phyloP scores from a whole-genome alignment of 2,797 vertebrate species.

The Spinus pinus region DNA sequence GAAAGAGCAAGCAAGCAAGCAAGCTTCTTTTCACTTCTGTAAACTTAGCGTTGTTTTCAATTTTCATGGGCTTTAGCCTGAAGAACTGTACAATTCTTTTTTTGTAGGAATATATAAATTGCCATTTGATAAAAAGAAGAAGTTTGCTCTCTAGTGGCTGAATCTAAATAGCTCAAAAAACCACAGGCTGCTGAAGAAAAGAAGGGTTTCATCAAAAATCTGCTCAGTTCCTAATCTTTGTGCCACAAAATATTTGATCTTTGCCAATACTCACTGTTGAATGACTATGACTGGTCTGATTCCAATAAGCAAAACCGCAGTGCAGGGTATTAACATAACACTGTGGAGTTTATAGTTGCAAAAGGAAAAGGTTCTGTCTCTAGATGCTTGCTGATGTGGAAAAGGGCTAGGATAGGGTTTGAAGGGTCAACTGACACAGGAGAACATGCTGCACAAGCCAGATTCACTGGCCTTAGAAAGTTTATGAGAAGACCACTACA shows the following conservation, averaged over 20 bases:
- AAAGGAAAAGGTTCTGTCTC: background rate
- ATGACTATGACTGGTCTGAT: background rate
- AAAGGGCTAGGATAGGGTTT: background rate
- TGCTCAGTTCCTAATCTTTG: background rate
- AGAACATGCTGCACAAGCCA: background rate
- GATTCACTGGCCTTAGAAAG: background rate
- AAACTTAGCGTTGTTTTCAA: constrained; percentile 35
- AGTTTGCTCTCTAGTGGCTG: constrained; percentile 84
- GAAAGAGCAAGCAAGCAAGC: background rate
- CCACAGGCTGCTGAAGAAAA: constrained; percentile 17
- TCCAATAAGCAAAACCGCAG: background rate
- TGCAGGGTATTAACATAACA: background rate
- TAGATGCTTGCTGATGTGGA: background rate
- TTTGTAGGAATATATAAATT: constrained; percentile 42
- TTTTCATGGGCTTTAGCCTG: constrained; percentile 57
- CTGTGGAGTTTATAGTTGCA: background rate
- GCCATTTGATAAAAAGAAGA: constrained; percentile 78
- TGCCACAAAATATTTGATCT: constrained; percentile 7
- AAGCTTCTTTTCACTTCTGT: constrained; percentile 19
- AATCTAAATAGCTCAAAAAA: constrained; percentile 70
- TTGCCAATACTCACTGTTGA: background rate
- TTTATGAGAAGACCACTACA: background rate
- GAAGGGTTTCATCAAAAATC: background rate
- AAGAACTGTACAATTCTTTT: constrained; percentile 39
- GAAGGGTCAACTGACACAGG: background rate